phyloP scores from a whole-genome alignment of 2,888 invertebrate genomes.

The Steromphala cineraria region DNA sequence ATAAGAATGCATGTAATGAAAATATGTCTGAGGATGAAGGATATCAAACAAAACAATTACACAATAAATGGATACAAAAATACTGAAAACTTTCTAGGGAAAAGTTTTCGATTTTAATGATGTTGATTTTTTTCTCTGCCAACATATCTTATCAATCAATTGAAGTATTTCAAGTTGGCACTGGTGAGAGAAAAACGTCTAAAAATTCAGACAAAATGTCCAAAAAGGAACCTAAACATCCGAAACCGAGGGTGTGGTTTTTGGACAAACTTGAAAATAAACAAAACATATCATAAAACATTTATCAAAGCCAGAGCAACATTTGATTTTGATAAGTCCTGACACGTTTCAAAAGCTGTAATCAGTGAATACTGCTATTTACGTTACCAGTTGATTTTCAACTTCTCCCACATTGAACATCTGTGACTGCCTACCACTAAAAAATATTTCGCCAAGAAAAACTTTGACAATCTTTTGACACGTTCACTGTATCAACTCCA shows the following conservation, averaged over 20 bases:
- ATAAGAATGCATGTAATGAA: too few relatives aligned
- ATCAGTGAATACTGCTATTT: neutral
- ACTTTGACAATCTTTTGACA: conserved; percentile 1
- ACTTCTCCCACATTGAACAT: neutral
- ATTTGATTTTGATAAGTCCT: neutral
- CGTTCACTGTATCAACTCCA: neutral
- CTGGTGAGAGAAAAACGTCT: too few relatives aligned
- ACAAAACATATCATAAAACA: neutral
- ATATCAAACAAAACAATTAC: too few relatives aligned
- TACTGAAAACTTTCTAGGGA: too few relatives aligned
- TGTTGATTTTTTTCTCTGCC: too few relatives aligned
- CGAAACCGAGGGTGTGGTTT: neutral
- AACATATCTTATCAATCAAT: too few relatives aligned
- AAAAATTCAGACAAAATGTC: too few relatives aligned
- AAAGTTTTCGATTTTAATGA: too few relatives aligned
- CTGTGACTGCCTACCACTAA: neutral
- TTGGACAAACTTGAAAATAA: neutral
- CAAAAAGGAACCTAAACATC: too few relatives aligned
- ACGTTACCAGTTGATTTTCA: neutral
- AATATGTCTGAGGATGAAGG: too few relatives aligned
- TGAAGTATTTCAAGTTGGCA: too few relatives aligned
- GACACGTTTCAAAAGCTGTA: neutral
- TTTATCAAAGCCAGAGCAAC: neutral
- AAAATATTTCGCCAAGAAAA: neutral
- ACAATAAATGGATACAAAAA: too few relatives aligned